These are phyloP conservation scores for Dorcus parallelipipedus DNA, from an alignment of 2,888 invertebrate genomes.

Conservation along the genomic window DNA sequence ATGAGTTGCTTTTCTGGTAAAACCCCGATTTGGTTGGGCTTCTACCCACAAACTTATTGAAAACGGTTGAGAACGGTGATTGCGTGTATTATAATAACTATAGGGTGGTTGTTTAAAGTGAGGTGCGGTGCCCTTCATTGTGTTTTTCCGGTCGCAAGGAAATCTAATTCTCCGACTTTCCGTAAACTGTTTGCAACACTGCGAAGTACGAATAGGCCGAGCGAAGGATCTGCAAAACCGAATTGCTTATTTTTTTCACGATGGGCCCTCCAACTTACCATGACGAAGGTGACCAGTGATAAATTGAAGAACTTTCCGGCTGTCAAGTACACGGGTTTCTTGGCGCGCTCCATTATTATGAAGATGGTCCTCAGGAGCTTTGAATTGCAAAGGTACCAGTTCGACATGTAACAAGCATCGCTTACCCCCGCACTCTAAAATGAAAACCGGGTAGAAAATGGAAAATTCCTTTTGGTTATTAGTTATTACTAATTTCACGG, in stretches of 20 bases:
- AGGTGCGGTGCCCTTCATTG: too few relatives aligned
- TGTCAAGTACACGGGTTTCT: slow-evolving; percentile 21
- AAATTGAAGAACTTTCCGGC: slow-evolving; percentile 23
- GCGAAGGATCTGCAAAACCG: not conserved
- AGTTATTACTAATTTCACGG: too few relatives aligned
- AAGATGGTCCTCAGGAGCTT: slow-evolving; percentile 17
- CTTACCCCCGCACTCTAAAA: slow-evolving; percentile 23
- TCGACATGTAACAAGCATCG: slow-evolving; percentile 22
- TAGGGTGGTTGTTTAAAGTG: too few relatives aligned
- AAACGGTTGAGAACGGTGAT: too few relatives aligned
- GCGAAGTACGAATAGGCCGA: slow-evolving; percentile 15
- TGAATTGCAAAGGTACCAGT: slow-evolving; percentile 22
- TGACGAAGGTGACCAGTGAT: slow-evolving; percentile 20
- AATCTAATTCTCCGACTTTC: not conserved
- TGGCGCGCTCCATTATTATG: slow-evolving; percentile 26
- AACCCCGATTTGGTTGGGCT: too few relatives aligned
- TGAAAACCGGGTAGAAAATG: not conserved
- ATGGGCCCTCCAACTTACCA: slow-evolving; percentile 13
- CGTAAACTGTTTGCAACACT: not conserved
- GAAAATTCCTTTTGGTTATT: too few relatives aligned
- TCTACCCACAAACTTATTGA: too few relatives aligned
- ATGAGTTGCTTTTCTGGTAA: too few relatives aligned
- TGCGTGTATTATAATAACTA: too few relatives aligned
- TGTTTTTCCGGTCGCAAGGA: too few relatives aligned
- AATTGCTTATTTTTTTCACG: not conserved